phyloP scores from a whole-genome alignment of 2,113 vertebrate genomes.

The Aythya baeri region DNA sequence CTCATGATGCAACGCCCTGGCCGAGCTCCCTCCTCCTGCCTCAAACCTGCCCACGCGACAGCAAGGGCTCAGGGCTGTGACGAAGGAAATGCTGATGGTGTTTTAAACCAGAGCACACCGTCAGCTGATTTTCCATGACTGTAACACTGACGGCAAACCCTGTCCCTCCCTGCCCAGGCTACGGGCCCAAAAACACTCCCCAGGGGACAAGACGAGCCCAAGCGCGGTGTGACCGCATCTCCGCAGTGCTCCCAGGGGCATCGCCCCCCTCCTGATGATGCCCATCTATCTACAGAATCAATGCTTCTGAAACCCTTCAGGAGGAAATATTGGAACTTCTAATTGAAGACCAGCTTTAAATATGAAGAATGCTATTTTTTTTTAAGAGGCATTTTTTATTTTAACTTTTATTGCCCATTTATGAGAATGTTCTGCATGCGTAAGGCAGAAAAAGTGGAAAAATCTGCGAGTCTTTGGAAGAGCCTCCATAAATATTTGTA shows the following conservation, averaged over 20 bases:
- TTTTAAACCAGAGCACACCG: rapidly evolving
- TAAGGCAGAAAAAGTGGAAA: background rate
- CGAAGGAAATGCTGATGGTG: background rate
- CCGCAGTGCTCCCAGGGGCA: background rate
- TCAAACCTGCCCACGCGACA: background rate
- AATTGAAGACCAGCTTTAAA: conserved; percentile 1
- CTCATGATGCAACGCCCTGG: background rate
- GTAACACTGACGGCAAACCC: background rate
- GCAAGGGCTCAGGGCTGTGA: background rate
- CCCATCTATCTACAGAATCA: background rate
- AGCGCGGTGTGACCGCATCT: background rate
- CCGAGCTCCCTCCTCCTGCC: background rate
- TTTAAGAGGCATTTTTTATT: background rate
- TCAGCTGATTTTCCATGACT: rapidly evolving
- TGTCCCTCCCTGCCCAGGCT: background rate
- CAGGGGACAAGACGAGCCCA: background rate
- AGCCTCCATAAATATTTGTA: background rate
- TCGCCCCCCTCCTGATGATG: background rate
- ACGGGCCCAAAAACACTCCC: background rate
- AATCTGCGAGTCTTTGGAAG: background rate
- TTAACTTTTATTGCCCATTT: background rate
- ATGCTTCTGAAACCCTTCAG: background rate
- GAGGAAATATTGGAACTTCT: background rate
- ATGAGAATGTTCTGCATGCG: background rate
- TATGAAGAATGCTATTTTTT: background rate